phyloP scores from a whole-genome alignment of 1,140 invertebrate genomes.

The Hyles vespertilio region DNA sequence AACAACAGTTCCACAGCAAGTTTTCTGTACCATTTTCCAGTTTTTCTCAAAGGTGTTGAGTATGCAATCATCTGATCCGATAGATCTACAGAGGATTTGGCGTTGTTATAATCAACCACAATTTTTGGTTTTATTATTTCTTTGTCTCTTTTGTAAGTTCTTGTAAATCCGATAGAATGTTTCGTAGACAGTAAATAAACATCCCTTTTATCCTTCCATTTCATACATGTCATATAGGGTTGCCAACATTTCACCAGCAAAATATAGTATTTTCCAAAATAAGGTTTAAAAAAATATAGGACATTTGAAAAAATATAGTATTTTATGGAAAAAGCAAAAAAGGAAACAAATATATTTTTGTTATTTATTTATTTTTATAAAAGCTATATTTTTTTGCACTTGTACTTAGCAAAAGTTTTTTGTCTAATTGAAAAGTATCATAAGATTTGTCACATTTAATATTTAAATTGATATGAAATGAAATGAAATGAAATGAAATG shows the following conservation, averaged over 20 bases:
- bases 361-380: background rate
- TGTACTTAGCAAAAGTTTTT: background rate
- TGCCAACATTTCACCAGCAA: too few species aligned
- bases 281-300: too few species aligned
- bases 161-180: too few species aligned
- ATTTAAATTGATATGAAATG: background rate
- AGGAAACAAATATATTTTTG: background rate
- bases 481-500: too few species aligned
- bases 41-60: slow-evolving; percentile 35
- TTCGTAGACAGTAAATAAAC: too few species aligned
- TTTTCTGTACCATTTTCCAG: too few species aligned
- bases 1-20: too few species aligned
- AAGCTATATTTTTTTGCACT: slow-evolving; percentile 3
- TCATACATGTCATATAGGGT: slow-evolving; percentile 40
- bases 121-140: slow-evolving; percentile 24
- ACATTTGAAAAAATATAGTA: background rate
- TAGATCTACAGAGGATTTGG: slow-evolving; percentile 44
- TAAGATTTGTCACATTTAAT: too few species aligned
- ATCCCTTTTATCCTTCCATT: slow-evolving; percentile 28
- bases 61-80: slow-evolving; percentile 51
- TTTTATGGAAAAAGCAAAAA: slow-evolving; percentile 4
- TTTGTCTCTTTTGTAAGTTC: slow-evolving; percentile 16
- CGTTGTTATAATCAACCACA: slow-evolving; percentile 39
- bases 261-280: background rate
- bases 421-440: too few species aligned